A percentile compares a stretch with the other conserved stretches of the same genome.
phyloP scores from a whole-genome alignment of 2,113 vertebrate species.

The Dendropsophus ebraccatus region DNA sequence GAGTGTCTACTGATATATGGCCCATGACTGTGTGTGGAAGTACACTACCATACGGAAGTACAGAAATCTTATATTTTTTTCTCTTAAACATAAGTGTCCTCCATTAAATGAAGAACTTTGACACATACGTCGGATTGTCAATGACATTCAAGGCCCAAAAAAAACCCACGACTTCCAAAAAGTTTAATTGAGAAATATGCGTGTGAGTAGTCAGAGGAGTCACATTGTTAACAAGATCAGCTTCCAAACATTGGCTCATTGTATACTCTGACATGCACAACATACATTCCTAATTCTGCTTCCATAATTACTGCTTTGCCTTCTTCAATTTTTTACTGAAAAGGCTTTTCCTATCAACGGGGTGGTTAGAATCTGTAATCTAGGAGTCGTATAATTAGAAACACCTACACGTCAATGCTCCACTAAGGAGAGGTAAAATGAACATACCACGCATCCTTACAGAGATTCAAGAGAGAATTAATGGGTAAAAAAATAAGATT shows the following conservation, averaged over 20 bases:
- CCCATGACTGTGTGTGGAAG: too few relatives aligned
- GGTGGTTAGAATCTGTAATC: conserved; percentile 67
- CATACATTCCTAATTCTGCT: conserved; percentile 64
- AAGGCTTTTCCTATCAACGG: conserved; percentile 66
- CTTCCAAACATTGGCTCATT: conserved; percentile 39
- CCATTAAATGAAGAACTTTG: not conserved
- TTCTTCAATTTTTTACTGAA: conserved; percentile 62
- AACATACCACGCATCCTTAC: not conserved
- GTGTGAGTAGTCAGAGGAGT: not conserved
- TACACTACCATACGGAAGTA: not conserved
- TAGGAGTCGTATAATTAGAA: conserved; percentile 69
- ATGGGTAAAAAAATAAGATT: not conserved
- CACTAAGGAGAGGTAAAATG: not conserved
- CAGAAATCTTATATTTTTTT: too few relatives aligned
- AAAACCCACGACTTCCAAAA: too few relatives aligned
- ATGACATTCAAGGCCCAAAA: not conserved
- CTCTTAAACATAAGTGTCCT: not conserved
- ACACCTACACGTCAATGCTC: conserved; percentile 66
- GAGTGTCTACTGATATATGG: not conserved
- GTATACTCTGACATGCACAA: conserved; percentile 57
- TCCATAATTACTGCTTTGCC: conserved; percentile 69
- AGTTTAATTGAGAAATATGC: not conserved
- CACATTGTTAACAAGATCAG: not conserved
- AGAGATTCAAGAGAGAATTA: not conserved
- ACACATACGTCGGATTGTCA: not conserved